phyloP scores from a whole-genome alignment of 2,797 vertebrate species.

The Sebastes glaucus region DNA sequence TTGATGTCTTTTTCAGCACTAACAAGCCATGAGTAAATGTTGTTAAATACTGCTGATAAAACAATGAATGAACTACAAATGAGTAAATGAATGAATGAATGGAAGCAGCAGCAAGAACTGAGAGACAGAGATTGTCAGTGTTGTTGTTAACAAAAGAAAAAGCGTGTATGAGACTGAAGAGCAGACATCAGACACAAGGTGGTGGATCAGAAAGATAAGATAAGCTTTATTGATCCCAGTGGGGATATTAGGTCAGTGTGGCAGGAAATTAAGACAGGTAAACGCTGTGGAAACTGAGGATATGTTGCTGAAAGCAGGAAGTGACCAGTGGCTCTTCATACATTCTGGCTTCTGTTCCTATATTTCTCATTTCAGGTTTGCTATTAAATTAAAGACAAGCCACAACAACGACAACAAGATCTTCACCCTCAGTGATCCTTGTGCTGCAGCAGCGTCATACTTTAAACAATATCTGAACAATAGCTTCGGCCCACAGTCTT shows the following conservation, averaged over 20 bases:
- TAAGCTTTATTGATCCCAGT: constrained; percentile 62
- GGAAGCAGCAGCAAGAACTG: neutral
- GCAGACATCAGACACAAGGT: constrained; percentile 48
- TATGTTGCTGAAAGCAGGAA: neutral
- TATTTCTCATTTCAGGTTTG: constrained; percentile 23
- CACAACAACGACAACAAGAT: constrained; percentile 7
- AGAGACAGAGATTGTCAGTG: neutral
- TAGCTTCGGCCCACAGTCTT: constrained; percentile 5
- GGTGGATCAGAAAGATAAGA: constrained; percentile 60
- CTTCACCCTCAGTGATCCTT: neutral
- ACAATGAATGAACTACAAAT: neutral
- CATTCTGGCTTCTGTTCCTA: neutral
- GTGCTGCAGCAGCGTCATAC: constrained; percentile 1
- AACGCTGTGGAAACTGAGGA: constrained; percentile 21
- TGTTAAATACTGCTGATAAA: neutral
- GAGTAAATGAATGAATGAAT: neutral
- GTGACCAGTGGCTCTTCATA: neutral
- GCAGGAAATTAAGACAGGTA: constrained; percentile 68
- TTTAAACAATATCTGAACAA: constrained; percentile 32
- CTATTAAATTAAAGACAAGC: constrained; percentile 3
- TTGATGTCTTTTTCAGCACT: neutral
- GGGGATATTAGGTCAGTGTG: constrained; percentile 58
- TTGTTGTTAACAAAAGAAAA: constrained; percentile 41
- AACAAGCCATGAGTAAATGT: neutral
- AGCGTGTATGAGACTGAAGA: constrained; percentile 28